Base-by-base conservation (phyloP, 2,888 invertebrate genomes). In the Chydorus sphaericus region DNA sequence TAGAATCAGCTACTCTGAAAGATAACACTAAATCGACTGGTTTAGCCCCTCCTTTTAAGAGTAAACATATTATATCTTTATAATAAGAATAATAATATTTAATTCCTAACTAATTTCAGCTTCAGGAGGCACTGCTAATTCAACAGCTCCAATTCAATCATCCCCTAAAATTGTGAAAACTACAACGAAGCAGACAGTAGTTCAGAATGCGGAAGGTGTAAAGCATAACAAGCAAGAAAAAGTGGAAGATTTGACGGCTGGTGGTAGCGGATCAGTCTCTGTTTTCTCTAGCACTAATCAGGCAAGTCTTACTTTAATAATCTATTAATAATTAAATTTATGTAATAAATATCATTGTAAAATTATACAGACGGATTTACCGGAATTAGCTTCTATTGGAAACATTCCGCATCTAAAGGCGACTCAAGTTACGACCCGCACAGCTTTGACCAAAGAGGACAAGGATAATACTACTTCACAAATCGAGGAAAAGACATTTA, bases 401-500 rank as follows among this genome's bases (percentile, higher is more conserved):
- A 62, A 66, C 36, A 78, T 83, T 64, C 88, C 88, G 49, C 88
- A 88, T 73, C 84, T 90, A 68, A 85, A 84, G 53, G 90, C 89
- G 60, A 81, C 88, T 18, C 88, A 89, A 59, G 89, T 89, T 60
- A 90, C 89, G 61, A 90, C 90, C 44, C 77, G 89, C 62, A 90
- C 89, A 59, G 89, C 90, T 38, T 88, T 85, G 55, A 89, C 87
- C 57, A 87, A 85, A 67, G 89, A 90, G 71, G 89, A 90, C 73
- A 76, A 88, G 65, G 88, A 87, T 69, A 88, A 87, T 59, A 83
- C 83, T 71, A 90, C 89, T n/a, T 75, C 75, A 62, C 75, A 76
- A 77, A 77, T 90, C 68, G 87, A 90, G 69, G 90, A 91, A 72
- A 89, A 90, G 72, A 90, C 90, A 0, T 89, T 91, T 62, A 89